These are phyloP conservation scores for Malurus leucopterus DNA, from an alignment of 2,797 vertebrate genomes.

Conservation along the genomic window DNA sequence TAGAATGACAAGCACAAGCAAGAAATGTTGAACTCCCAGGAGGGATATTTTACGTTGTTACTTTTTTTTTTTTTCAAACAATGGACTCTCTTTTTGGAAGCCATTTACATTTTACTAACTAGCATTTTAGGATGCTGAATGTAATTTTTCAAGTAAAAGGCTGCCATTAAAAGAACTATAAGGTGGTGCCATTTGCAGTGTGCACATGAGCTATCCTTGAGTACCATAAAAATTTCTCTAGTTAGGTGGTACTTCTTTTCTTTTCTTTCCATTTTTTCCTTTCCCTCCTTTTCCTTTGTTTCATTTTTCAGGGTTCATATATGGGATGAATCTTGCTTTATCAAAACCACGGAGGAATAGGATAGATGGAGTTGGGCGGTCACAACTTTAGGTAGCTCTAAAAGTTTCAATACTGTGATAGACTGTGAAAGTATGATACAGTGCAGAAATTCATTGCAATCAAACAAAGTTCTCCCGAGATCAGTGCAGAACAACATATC, in stretches of 20 bases:
- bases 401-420: neutral
- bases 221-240: neutral
- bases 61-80: neutral
- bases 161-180: neutral
- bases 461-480: neutral
- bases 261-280: accelerated
- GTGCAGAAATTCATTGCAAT: neutral
- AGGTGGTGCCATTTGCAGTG: neutral
- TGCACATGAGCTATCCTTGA: neutral
- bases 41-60: neutral
- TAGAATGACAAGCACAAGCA: neutral
- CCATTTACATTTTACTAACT: neutral
- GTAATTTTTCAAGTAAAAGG: neutral
- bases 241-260: accelerated
- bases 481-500: neutral
- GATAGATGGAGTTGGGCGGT: neutral
- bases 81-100: neutral
- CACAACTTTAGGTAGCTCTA: neutral
- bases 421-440: neutral
- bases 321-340: neutral
- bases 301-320: accelerated
- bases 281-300: accelerated
- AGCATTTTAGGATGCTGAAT: neutral
- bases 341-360: neutral
- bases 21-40: neutral